phyloP scores from a whole-genome alignment of 1,140 invertebrate genomes.

The Drosophila sp. region DNA sequence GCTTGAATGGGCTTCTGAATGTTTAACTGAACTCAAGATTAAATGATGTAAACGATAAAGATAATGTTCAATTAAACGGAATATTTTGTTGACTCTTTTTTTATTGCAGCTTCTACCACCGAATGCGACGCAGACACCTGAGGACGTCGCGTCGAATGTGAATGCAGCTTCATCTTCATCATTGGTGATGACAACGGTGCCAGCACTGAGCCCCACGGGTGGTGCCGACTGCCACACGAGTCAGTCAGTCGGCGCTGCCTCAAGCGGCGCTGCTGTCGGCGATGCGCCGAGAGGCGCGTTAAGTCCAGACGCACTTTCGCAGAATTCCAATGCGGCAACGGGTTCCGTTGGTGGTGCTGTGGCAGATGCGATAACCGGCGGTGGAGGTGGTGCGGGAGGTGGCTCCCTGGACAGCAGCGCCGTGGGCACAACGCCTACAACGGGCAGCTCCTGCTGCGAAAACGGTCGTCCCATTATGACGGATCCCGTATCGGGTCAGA shows the following conservation, averaged over 20 bases:
- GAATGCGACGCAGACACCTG: slow-evolving; percentile 60
- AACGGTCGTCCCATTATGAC: slow-evolving; percentile 96
- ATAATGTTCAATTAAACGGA: slow-evolving; percentile 3
- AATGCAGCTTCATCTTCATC: slow-evolving; percentile 59
- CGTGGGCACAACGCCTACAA: slow-evolving; percentile 84
- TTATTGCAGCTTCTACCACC: slow-evolving; percentile 66
- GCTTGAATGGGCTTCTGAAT: not conserved
- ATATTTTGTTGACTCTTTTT: slow-evolving; percentile 17
- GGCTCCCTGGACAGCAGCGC: slow-evolving; percentile 69
- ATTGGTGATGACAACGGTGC: slow-evolving; percentile 79
- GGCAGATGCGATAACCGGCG: slow-evolving; percentile 30
- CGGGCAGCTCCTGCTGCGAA: slow-evolving; percentile 92
- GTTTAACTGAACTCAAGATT: not conserved
- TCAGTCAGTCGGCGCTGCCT: slow-evolving; percentile 45
- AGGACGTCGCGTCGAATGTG: slow-evolving; percentile 53
- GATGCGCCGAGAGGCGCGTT: slow-evolving; percentile 87
- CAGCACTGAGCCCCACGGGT: slow-evolving; percentile 74
- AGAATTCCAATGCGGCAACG: slow-evolving; percentile 86
- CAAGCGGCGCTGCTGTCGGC: slow-evolving; percentile 24
- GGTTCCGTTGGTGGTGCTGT: slow-evolving; percentile 62
- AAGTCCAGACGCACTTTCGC: slow-evolving; percentile 90
- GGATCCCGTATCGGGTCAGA: slow-evolving; percentile 97
- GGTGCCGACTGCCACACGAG: slow-evolving; percentile 72
- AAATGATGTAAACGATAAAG: slow-evolving; percentile 21
- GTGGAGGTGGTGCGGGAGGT: slow-evolving; percentile 61